Evolutionary conservation across 2,113 vertebrate species (phyloP).

Genomic region (Cyphomyrus plagiostoma): DNA sequence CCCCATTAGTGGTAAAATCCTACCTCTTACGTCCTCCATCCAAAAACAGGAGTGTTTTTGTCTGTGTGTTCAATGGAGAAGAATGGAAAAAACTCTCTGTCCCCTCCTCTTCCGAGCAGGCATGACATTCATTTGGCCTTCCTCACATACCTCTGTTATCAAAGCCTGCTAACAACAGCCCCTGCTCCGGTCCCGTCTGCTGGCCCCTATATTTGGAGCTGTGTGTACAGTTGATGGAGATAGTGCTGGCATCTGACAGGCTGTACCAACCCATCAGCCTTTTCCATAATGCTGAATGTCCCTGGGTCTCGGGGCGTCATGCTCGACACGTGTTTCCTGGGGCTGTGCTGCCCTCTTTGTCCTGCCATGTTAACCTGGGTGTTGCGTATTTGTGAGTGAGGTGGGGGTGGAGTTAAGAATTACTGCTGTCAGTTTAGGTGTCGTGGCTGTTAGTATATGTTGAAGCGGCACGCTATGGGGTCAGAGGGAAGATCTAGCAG

Average conservation of each 20-base stretch:
- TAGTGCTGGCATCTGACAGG: constrained; percentile 36
- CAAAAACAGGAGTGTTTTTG: background rate
- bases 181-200: background rate
- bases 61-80: background rate
- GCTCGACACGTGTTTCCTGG: background rate
- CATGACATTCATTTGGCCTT: constrained; percentile 21
- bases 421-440: background rate
- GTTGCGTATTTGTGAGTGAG: background rate
- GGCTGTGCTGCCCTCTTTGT: background rate
- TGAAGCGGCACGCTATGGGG: background rate
- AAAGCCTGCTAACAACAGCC: constrained; percentile 28
- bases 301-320: background rate
- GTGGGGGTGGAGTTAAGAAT: background rate
- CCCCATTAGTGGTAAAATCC: background rate
- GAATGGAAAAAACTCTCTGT: background rate
- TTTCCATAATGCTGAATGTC: background rate
- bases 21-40: background rate
- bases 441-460: background rate
- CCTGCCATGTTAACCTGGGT: background rate
- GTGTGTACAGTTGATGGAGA: constrained; percentile 25
- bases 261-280: background rate
- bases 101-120: background rate
- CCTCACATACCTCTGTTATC: constrained; percentile 40
- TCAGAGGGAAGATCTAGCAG: constrained; percentile 17
- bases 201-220: constrained; percentile 45